These are phyloP conservation scores for Parnassius glacialis DNA, from an alignment of 2,888 invertebrate genomes.

Conservation along the genomic window DNA sequence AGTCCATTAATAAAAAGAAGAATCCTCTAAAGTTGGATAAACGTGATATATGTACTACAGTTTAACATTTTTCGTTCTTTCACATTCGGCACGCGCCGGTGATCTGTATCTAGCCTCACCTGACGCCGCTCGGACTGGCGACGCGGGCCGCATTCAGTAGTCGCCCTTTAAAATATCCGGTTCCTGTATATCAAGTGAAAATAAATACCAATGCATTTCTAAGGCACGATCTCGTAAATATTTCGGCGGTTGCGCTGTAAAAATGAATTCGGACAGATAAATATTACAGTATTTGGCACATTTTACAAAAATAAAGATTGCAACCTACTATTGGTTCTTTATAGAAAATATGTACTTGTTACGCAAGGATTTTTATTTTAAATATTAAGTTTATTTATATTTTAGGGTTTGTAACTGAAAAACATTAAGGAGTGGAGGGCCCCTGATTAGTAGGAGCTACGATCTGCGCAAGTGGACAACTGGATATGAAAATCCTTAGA, in stretches of 20 bases:
- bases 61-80: constrained; percentile 13
- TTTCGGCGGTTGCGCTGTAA: constrained; percentile 9
- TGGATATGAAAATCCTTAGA: too few species aligned
- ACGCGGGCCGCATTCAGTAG: constrained; percentile 56
- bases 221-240: constrained; percentile 31
- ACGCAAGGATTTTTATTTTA: too few species aligned
- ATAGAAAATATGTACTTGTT: too few species aligned
- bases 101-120: constrained; percentile 68
- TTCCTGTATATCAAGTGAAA: constrained; percentile 38
- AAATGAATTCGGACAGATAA: neutral
- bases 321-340: too few species aligned
- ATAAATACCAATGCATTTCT: constrained; percentile 44
- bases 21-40: constrained; percentile 13
- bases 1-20: too few species aligned
- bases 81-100: constrained; percentile 51
- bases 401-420: too few species aligned
- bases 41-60: constrained; percentile 19
- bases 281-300: neutral
- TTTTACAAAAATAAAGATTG: too few species aligned
- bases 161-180: constrained; percentile 30
- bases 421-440: too few species aligned
- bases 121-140: constrained; percentile 41
- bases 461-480: too few species aligned
- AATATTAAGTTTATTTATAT: too few species aligned
- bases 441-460: too few species aligned